Conservation (phyloP, 2,113 vertebrate species). For the Entomyzon cyanotis region DNA sequence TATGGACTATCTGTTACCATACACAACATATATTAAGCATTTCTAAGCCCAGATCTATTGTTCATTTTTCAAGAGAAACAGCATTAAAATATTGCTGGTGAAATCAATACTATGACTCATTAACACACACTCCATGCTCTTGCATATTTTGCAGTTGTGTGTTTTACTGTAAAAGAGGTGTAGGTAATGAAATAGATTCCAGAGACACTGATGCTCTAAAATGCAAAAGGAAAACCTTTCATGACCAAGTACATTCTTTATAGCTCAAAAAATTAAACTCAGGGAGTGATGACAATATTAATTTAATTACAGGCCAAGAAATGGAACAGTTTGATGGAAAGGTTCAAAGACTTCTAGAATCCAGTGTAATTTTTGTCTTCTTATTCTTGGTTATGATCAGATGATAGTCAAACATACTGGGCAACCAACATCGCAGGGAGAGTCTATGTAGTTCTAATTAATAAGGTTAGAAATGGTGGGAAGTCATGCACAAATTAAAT, state of each 20-base stretch:
- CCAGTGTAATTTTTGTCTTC: neutral
- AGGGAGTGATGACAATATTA: neutral
- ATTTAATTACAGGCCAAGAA: constrained; percentile 19
- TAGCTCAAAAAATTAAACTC: neutral
- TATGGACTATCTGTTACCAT: neutral
- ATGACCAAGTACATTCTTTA: neutral
- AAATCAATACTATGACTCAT: constrained; percentile 13
- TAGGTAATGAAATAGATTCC: neutral
- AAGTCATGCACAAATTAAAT: neutral
- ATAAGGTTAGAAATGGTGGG: neutral
- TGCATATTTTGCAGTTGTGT: neutral
- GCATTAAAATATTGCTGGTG: neutral
- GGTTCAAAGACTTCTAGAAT: constrained; percentile 1
- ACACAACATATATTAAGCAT: neutral
- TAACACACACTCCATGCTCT: neutral
- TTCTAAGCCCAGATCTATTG: neutral
- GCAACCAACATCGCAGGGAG: neutral
- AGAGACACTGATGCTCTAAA: neutral
- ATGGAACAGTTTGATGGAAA: constrained; percentile 13
- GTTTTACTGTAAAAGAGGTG: neutral
- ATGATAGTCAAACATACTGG: neutral
- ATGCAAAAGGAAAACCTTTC: neutral
- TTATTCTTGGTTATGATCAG: neutral
- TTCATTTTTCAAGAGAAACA: neutral
- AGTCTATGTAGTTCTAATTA: neutral